Evolutionary conservation across 1,140 invertebrate species (phyloP), one percentile per base, ranked within the genome.

Genomic region (Marisa cornuarietis): DNA sequence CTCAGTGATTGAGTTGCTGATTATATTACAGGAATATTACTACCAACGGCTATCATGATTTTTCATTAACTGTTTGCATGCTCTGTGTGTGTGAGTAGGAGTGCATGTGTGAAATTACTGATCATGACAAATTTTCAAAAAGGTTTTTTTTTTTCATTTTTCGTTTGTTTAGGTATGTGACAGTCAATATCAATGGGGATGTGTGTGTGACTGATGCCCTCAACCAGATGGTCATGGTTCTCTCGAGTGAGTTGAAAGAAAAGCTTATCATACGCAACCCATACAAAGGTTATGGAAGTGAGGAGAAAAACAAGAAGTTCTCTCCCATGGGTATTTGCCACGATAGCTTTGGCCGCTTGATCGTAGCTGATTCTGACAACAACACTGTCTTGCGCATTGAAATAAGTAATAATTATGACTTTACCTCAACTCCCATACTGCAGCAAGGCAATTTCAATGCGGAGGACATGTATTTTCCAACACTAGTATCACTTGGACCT

Each of bases 101-200:
- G 31, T 42, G 31, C 31, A 42, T 42, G 31, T 42, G 31, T 42
- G 31, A 42, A 68, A 24, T 68, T 14, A 31, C 65, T 8, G 26
- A 68, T 68, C 26, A 8, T 68, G 65, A 68, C 22, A n/a, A 6
- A 18, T 11, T 68, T 31, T 68, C 2, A 7, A 63, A n/a, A 24
- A 11, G n/a, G n/a, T n/a, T n/a, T n/a, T n/a, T 22, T n/a, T 68
- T n/a, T 68, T 13, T 68, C 22, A n/a, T 8, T 18, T 68, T 16
- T 24, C 13, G 11, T 68, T 31, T 24, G 11, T 68, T 13, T 63
- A 77, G 76, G 65, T 69, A 77, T 51, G 63, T 68, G 13, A 77
- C 76, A 4, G 76, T 77, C 16, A 77, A 77, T 63, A 77, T 77
- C 76, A 77, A 77, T 18, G 65, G n/a, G 10, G 76, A 77, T 22